phyloP scores from a whole-genome alignment of 2,797 vertebrate genomes.

The Catharus ustulatus region DNA sequence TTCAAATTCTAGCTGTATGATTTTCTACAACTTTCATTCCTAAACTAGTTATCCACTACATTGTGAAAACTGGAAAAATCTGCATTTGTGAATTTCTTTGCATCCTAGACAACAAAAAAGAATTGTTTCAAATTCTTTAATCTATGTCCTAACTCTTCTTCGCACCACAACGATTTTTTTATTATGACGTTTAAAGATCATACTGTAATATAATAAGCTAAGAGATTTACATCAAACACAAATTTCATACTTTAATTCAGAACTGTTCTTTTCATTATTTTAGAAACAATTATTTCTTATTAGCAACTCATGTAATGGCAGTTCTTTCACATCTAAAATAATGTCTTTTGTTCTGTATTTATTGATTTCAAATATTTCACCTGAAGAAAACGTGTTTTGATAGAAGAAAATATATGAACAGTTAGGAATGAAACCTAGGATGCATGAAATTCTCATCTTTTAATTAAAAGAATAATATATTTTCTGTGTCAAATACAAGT shows the following conservation, averaged over 20 bases:
- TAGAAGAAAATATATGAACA: neutral
- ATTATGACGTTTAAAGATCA: neutral
- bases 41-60: neutral
- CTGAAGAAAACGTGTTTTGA: neutral
- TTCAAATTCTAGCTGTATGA: neutral
- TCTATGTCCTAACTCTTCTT: neutral
- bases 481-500: neutral
- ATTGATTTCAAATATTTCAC: neutral
- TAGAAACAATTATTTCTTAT: neutral
- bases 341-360: neutral
- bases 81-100: neutral
- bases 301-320: neutral
- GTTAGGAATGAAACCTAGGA: neutral
- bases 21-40: neutral
- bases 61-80: neutral
- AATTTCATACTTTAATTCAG: neutral
- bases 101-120: neutral
- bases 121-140: neutral
- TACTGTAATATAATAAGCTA: neutral
- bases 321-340: neutral
- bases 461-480: neutral
- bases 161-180: neutral
- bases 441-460: neutral
- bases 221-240: neutral
- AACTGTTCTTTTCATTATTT: neutral